Base-by-base conservation (phyloP, 2,113 vertebrate genomes). In the Nerophis ophidion region DNA sequence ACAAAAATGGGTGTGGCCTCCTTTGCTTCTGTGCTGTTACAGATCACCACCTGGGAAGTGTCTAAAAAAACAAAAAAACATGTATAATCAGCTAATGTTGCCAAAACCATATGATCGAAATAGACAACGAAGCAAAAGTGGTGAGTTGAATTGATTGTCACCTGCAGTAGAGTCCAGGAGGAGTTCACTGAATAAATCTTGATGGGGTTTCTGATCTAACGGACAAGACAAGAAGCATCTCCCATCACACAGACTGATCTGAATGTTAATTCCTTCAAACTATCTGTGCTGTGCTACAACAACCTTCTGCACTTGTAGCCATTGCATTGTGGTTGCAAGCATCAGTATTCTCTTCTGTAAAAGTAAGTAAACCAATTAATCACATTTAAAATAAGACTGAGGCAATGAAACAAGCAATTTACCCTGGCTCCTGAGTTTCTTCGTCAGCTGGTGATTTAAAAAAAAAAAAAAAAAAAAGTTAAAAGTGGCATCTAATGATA, bases 21-120 rank as follows among this genome's bases (percentile, higher is more conserved):
- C 40, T 42, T 42, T 8, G 0, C 5, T 19, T 57, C 1, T 8
- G 59, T 57, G 74, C 52, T 54, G 68, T 77, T 0, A 10, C 65
- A 84, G 0, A 58, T 36, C 57, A 82, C 70, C 40, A 87, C 52
- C 52, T 81, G 57, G 33, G 73, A 6, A 2, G 55, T 8, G 38
- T 80, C 81, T 82, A 42, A 1, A 16, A 35, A 61, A 52, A 42
- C 1, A 16, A 35, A 61, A 52, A 8, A 3, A 52, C 12, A 13
- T 8, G 2, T 4, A 4, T 7, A 26, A 26, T 26, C 26, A 26
- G 26, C 26, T 26, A 26, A 26, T 26, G 26, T 26, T 26, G 26
- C 26, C 26, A 26, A 26, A 26, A 26, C 26, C 26, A 26, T 26
- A 3, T 8, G 40, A 10, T 4, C 55, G 13, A 57, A 44, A 4